These are phyloP conservation scores for Cheiracanthium punctorium DNA, from an alignment of 2,888 invertebrate species.

Conservation along the genomic window DNA sequence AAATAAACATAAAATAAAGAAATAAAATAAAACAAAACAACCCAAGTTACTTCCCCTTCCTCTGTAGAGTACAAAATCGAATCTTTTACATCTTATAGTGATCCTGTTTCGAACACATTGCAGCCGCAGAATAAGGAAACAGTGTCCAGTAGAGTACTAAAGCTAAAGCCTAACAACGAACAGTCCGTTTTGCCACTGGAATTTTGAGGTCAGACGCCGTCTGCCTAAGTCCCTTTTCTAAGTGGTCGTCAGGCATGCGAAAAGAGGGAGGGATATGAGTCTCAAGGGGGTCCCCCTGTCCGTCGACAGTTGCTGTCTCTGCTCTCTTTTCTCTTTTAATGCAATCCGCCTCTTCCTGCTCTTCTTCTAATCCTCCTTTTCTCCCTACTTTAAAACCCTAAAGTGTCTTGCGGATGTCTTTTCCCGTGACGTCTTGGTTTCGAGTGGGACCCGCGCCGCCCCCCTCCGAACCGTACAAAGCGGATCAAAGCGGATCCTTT, in stretches of 20 bases:
- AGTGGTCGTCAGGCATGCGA: slow-evolving; percentile 31
- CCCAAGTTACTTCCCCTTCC: too few species aligned
- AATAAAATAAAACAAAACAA: too few species aligned
- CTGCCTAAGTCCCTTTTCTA: slow-evolving; percentile 34
- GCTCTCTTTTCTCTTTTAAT: slow-evolving; percentile 48
- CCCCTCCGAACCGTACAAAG: slow-evolving; percentile 29
- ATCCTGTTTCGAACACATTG: too few species aligned
- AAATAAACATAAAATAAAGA: too few species aligned
- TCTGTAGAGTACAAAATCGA: too few species aligned
- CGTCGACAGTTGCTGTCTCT: slow-evolving; percentile 55
- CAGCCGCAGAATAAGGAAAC: too few species aligned
- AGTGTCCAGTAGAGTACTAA: too few species aligned
- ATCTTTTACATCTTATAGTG: too few species aligned
- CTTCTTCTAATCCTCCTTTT: slow-evolving; percentile 64
- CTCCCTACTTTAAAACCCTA: slow-evolving; percentile 67
- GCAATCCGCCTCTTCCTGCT: slow-evolving; percentile 36
- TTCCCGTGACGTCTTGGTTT: slow-evolving; percentile 50
- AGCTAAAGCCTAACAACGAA: not conserved
- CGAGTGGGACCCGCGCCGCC: slow-evolving; percentile 5
- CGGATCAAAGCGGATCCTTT: slow-evolving; percentile 59
- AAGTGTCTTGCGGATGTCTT: slow-evolving; percentile 65
- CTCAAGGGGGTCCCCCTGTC: slow-evolving; percentile 29
- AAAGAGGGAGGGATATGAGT: slow-evolving; percentile 8
- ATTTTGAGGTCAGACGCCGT: slow-evolving; percentile 25
- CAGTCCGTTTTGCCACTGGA: not conserved